Base-by-base conservation (phyloP, 2,797 vertebrate genomes). In the Pseudochaenichthys georgianus region DNA sequence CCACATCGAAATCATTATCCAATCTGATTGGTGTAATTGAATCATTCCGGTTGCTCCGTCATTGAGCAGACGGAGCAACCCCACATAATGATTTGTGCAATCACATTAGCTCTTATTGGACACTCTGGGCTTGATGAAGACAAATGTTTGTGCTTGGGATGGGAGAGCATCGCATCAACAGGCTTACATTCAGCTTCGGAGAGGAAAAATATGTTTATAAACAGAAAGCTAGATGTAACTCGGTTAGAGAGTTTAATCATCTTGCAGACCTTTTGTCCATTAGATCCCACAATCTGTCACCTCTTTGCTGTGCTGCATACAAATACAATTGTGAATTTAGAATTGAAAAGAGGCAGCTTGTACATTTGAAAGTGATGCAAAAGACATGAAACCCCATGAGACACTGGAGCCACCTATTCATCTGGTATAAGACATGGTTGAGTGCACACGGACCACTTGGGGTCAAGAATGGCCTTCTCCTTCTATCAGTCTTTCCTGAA, bases 31-130 rank as follows among this genome's bases (percentile, higher is more conserved):
- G 86, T 87, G 89, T 92, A 92, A 94, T 94, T 92, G 89, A 92
- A 93, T 94, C 89, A 93, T 92, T 92, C 88, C 74, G 81, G 90
- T 90, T 90, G 89, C 91, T 88, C 90, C 76, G 84, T 90, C 90
- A 89, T 81, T 92, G 92, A 90, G 87, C 90, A 89, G 89, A 88
- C 58, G 87, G 89, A 84, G 88, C 92, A 93, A 92, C 64, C 67
- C 45, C 77, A 83, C 80, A 89, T 88, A 91, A 92, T 90, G 87
- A 92, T 92, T 86, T 87, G 86, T 80, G 80, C 90, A 90, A 93
- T 93, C 89, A 90, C 90, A 94, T 94, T 94, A 92, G 85, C 85
- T 89, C 83, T 92, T 90, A 93, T 92, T 92, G 93, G 90, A 94
- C 92, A 92, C 90, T 89, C 80, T 77, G 81, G 73, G 87, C 84